A percentile compares a stretch with the other conserved stretches of the same genome.
Conservation (phyloP, 2,888 invertebrate genomes). For the Iphiclides podalirius region DNA sequence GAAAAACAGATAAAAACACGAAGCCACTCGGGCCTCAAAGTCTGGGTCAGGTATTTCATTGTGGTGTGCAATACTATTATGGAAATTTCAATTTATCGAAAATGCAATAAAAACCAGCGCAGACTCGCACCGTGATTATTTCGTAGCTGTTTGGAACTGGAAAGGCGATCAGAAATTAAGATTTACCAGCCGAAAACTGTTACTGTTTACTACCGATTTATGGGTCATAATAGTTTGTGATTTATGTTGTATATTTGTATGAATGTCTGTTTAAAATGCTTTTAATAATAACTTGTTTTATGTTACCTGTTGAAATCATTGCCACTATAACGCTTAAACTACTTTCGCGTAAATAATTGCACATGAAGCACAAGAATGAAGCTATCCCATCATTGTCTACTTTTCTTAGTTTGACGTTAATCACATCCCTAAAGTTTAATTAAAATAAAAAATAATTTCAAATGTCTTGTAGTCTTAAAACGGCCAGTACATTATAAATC, state of each 20-base stretch:
- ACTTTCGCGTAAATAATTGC: too few species aligned
- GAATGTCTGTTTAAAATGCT: too few species aligned
- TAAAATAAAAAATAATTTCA: not conserved
- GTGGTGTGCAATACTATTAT: constrained; percentile 47
- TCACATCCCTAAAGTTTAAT: too few species aligned
- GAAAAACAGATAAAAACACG: constrained; percentile 62
- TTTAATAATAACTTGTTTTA: too few species aligned
- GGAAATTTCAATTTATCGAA: constrained; percentile 24
- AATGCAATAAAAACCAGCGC: constrained; percentile 1
- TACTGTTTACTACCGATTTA: too few species aligned
- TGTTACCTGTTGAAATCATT: too few species aligned
- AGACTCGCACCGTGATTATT: constrained; percentile 12
- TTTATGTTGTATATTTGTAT: not conserved
- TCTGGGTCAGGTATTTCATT: constrained; percentile 55
- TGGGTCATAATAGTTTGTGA: too few species aligned
- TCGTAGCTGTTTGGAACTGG: constrained; percentile 1
- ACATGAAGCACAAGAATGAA: too few species aligned
- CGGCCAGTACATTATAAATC: too few species aligned
- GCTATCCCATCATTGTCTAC: too few species aligned
- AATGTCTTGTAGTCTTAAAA: not conserved
- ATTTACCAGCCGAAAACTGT: not conserved
- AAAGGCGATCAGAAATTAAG: not conserved
- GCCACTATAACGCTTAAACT: too few species aligned
- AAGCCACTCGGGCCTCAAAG: constrained; percentile 50
- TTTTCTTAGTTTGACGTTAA: too few species aligned